Evolutionary conservation across 2,113 vertebrate genomes (phyloP).

Genomic region (Rhabdomys dilectus): DNA sequence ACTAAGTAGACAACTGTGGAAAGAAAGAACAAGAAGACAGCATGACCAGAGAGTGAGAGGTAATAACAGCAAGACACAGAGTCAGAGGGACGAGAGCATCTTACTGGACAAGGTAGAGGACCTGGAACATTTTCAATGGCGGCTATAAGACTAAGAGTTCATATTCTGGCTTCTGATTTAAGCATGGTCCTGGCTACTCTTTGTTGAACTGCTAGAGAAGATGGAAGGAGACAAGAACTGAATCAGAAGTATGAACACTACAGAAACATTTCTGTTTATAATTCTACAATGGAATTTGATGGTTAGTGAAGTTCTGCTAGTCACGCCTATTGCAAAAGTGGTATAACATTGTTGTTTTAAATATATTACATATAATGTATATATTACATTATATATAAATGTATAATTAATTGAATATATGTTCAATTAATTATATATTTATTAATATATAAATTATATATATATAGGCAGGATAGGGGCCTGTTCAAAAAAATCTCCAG

Average conservation of each 20-base stretch:
- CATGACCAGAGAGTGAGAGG: background rate
- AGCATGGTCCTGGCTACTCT: slow-evolving; percentile 6
- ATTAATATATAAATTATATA: background rate
- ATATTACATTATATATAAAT: no score
- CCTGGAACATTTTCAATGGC: background rate
- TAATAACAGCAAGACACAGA: background rate
- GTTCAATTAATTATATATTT: no score
- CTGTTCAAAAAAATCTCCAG: background rate
- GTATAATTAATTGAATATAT: no score
- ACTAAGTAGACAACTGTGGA: background rate
- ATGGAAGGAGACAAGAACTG: background rate
- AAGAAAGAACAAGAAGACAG: background rate
- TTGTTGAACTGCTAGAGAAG: background rate
- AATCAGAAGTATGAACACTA: slow-evolving; percentile 10
- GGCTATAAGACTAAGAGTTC: background rate
- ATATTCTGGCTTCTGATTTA: background rate
- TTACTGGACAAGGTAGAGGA: background rate
- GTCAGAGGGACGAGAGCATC: background rate
- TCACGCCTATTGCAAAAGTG: background rate
- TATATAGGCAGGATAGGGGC: no score
- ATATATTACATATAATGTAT: background rate
- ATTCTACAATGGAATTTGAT: background rate
- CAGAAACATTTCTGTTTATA: slow-evolving; percentile 13
- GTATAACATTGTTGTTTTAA: background rate
- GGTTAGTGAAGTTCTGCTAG: background rate